Evolutionary conservation across 2,888 invertebrate genomes (phyloP).

Genomic region (Melanotus villosus): DNA sequence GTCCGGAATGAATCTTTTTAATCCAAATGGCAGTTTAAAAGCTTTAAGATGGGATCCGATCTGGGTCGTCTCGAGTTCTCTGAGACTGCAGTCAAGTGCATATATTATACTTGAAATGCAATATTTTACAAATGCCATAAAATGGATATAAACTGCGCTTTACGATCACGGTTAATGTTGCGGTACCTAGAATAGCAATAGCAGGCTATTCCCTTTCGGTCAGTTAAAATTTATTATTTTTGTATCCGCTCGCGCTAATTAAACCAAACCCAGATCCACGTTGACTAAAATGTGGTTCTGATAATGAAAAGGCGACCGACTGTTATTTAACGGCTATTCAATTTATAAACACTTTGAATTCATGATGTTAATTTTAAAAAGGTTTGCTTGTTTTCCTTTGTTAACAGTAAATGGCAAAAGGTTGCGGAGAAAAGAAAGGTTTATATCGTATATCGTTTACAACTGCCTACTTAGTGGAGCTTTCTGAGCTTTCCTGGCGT

Average conservation of each 20-base stretch:
- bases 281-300: conserved; percentile 55
- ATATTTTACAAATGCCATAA: conserved; percentile 70
- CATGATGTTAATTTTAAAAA: neutral
- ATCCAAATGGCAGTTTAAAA: conserved; percentile 37
- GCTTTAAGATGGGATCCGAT: conserved; percentile 42
- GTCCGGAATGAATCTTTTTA: conserved; percentile 27
- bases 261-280: conserved; percentile 60
- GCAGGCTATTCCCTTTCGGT: conserved; percentile 67
- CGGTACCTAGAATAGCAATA: conserved; percentile 67
- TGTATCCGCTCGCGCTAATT: conserved; percentile 67
- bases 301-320: conserved; percentile 25
- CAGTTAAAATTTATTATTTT: conserved; percentile 70
- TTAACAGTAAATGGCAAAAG: neutral
- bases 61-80: conserved; percentile 48
- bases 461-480: too few relatives aligned
- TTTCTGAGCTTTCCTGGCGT: too few relatives aligned
- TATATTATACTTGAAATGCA: conserved; percentile 69
- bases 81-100: conserved; percentile 62
- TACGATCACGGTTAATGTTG: conserved; percentile 69
- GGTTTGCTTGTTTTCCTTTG: neutral
- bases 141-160: conserved; percentile 69
- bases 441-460: neutral
- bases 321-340: conserved; percentile 13
- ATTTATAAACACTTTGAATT: conserved; percentile 18
- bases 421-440: neutral